Percentiles rank a stretch among this genome's conserved stretches.
phyloP scores from a whole-genome alignment of 2,888 invertebrate species.

The Teleiodes luculella region DNA sequence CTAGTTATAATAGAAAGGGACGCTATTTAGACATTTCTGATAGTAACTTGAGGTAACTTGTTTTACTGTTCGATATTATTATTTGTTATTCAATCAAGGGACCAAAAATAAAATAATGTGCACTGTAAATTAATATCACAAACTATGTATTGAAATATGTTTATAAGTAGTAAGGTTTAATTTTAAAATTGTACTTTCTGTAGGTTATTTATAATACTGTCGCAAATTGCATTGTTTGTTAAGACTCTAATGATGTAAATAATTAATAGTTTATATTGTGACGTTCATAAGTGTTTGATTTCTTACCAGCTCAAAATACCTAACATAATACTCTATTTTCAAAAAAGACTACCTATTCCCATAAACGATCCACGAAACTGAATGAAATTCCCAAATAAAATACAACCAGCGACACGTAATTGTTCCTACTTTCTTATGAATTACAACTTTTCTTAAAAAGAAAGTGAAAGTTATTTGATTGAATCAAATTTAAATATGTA shows the following conservation, averaged over 20 bases:
- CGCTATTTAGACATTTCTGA: no score
- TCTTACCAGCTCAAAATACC: slow-evolving; percentile 20
- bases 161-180: background rate
- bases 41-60: no score
- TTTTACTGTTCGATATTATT: no score
- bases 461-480: no score
- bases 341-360: no score
- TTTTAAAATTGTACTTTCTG: background rate
- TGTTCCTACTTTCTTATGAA: no score
- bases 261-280: slow-evolving; percentile 67
- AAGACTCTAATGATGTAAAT: slow-evolving; percentile 53
- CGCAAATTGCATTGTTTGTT: slow-evolving; percentile 9
- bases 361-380: no score
- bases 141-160: background rate
- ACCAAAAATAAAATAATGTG: background rate
- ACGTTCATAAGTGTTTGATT: slow-evolving; percentile 58
- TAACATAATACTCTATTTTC: slow-evolving; percentile 25
- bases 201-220: background rate
- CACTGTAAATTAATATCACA: background rate
- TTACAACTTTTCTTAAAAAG: no score
- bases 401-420: no score
- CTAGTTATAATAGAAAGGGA: no score
- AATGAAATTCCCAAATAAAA: no score
- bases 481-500: background rate
- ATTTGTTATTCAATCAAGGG: no score